Conservation (phyloP, 2,888 invertebrate species). For the Eurois occulta region DNA sequence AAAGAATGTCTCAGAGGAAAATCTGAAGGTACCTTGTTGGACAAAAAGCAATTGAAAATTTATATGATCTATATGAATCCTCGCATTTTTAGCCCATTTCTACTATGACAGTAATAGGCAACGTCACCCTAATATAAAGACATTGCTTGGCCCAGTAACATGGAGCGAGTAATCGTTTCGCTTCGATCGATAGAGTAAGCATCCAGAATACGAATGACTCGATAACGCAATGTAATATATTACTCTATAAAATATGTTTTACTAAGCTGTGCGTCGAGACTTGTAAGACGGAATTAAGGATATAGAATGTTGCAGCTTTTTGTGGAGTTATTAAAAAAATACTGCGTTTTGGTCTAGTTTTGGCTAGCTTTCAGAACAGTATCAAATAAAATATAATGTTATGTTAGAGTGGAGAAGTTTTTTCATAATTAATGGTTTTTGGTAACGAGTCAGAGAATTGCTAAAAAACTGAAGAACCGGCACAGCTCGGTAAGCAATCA, state of each 20-base stretch:
- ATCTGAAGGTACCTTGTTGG: background rate
- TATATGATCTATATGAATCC: background rate
- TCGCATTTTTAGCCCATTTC: background rate
- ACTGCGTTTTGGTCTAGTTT: background rate
- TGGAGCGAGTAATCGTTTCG: slow-evolving; percentile 61
- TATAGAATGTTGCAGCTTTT: slow-evolving; percentile 16
- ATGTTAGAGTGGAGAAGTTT: too few relatives aligned
- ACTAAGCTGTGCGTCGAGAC: slow-evolving; percentile 29
- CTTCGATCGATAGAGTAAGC: slow-evolving; percentile 68
- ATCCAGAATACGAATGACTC: slow-evolving; percentile 71
- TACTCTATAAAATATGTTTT: slow-evolving; percentile 65
- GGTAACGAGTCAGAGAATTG: too few relatives aligned
- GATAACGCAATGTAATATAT: slow-evolving; percentile 71
- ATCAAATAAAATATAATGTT: too few relatives aligned
- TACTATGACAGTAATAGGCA: background rate
- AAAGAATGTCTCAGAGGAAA: background rate
- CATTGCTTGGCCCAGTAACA: slow-evolving; percentile 58
- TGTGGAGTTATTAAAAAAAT: background rate
- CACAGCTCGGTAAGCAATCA: too few relatives aligned
- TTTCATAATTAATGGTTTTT: too few relatives aligned
- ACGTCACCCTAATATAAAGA: slow-evolving; percentile 32
- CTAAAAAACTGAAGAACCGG: too few relatives aligned
- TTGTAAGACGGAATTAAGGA: background rate
- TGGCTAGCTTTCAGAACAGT: too few relatives aligned
- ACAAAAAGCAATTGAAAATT: background rate